Percentiles rank a stretch among this genome's conserved stretches.
Evolutionary conservation across 35 echinoderm and acorn worm genomes (phyloP).

Genomic region (Hemicentrotus pulcherrimus): DNA sequence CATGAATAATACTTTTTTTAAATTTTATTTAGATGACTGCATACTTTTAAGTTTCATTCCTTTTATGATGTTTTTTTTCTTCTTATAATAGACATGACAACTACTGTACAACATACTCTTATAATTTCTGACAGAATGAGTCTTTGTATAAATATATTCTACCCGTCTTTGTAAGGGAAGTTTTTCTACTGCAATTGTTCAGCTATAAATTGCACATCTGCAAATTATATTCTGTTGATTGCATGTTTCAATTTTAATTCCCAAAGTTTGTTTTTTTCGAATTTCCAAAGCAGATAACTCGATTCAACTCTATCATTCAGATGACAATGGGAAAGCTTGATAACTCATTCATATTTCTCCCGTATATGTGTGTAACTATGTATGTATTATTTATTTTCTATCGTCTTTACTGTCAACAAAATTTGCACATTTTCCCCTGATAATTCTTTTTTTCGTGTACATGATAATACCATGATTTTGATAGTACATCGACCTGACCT

Average conservation of each 20-base stretch:
- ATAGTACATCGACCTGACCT: not conserved
- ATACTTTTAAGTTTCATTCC: not conserved
- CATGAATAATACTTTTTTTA: no score
- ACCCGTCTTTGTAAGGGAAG: not conserved
- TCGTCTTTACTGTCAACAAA: not conserved
- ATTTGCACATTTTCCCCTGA: not conserved
- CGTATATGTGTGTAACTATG: no score
- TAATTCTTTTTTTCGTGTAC: not conserved
- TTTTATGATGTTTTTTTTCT: not conserved
- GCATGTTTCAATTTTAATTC: not conserved
- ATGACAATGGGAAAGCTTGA: no score
- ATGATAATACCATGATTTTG: not conserved
- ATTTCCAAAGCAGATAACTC: not conserved
- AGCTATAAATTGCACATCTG: not conserved
- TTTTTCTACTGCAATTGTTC: not conserved
- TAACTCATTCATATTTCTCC: no score
- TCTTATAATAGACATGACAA: not conserved
- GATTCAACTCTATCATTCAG: not conserved
- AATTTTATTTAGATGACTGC: not conserved
- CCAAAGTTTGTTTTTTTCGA: not conserved
- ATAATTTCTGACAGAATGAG: not conserved
- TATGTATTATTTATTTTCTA: no score
- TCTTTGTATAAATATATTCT: not conserved
- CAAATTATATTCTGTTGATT: not conserved
- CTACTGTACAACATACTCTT: not conserved